Evolutionary conservation across 1,140 invertebrate species (phyloP).

Genomic region (Drosophila tristis): DNA sequence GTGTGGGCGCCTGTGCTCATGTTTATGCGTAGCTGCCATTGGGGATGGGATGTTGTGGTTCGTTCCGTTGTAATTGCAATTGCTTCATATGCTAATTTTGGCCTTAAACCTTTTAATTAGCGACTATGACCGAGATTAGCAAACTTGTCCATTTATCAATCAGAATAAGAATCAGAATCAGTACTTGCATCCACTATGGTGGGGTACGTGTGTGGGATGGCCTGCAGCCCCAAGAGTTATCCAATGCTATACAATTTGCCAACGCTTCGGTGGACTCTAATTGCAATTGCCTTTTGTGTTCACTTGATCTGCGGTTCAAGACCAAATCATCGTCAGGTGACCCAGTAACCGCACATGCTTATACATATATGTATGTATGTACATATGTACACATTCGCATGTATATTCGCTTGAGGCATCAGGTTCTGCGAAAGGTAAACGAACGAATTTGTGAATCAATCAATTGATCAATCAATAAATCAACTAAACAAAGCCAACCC

Average conservation of each 20-base stretch:
- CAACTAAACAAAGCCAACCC: conserved; percentile 7
- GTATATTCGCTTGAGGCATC: conserved; percentile 32
- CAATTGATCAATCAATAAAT: conserved; percentile 33
- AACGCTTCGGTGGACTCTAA: conserved; percentile 41
- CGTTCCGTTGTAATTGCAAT: conserved; percentile 38
- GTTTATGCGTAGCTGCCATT: conserved; percentile 10
- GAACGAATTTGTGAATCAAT: conserved; percentile 57
- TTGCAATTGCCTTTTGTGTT: conserved; percentile 49
- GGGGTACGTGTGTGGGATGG: conserved; percentile 10
- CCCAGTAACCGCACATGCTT: conserved; percentile 22
- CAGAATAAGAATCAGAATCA: conserved; percentile 28
- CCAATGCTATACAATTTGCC: conserved; percentile 57
- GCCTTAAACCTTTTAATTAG: conserved; percentile 82
- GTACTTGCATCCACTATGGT: conserved; percentile 13
- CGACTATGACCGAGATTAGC: conserved; percentile 76
- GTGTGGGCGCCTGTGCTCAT: conserved; percentile 6
- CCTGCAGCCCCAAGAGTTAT: conserved; percentile 28
- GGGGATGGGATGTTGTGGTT: neutral
- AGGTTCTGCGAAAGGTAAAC: conserved; percentile 62
- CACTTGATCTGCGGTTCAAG: conserved; percentile 74
- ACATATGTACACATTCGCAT: too few relatives aligned
- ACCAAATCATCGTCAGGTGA: conserved; percentile 43
- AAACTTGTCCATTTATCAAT: conserved; percentile 60
- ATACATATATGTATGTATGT: neutral
- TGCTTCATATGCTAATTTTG: conserved; percentile 75